Percentiles rank a stretch among this genome's conserved stretches.
Conservation (phyloP, 2,113 vertebrate species). For the Hylia prasina region DNA sequence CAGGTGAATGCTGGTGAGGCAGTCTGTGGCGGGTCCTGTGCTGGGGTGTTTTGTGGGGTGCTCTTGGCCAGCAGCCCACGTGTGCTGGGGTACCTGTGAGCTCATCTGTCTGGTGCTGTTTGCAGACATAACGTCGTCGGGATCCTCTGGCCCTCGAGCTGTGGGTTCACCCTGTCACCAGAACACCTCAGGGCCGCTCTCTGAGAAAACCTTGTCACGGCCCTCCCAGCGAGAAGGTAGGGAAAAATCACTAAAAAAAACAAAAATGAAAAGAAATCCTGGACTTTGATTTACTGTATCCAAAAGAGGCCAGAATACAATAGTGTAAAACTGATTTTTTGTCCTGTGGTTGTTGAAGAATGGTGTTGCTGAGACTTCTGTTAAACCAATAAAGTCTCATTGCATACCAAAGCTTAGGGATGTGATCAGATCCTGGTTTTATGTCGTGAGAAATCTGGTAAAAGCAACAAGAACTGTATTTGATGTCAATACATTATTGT, state of each 20-base stretch:
- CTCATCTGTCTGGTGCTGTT: not conserved
- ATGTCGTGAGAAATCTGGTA: not conserved
- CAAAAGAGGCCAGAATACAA: not conserved
- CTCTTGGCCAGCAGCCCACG: not conserved
- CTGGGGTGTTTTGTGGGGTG: not conserved
- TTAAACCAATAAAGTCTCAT: not conserved
- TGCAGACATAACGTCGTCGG: constrained; percentile 67
- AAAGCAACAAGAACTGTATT: not conserved
- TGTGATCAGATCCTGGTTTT: not conserved
- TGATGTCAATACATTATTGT: fast-evolving
- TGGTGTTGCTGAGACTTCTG: not conserved
- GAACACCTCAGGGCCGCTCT: constrained; percentile 73
- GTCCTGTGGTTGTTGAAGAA: not conserved
- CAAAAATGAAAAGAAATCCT: not conserved
- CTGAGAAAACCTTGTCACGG: constrained; percentile 83
- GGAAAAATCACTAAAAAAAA: not conserved
- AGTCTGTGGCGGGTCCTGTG: not conserved
- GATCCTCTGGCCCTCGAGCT: constrained; percentile 74
- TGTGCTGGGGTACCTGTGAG: not conserved
- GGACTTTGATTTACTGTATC: not conserved
- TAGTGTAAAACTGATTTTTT: fast-evolving
- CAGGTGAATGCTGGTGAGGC: constrained; percentile 73
- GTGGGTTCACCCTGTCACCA: constrained; percentile 83
- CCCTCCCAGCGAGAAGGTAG: constrained; percentile 87
- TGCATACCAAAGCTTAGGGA: not conserved